Base-by-base conservation (phyloP, 2,888 invertebrate species). In the Yponomeuta evonymella region DNA sequence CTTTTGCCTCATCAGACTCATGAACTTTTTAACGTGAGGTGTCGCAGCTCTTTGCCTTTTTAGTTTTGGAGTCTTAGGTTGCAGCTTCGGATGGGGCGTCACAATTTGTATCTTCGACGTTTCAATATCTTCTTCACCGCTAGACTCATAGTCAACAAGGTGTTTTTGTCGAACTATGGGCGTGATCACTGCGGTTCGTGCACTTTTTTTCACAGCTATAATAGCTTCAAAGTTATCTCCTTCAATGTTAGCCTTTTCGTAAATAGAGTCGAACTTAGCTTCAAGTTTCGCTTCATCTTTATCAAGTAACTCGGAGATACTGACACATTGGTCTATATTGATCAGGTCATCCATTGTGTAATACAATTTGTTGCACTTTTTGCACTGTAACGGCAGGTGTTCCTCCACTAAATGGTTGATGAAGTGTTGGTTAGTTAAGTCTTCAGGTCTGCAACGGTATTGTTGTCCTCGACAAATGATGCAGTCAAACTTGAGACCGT, bases 111-210 rank as follows among this genome's bases (percentile, higher is more conserved):
- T 43, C 70, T 73, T 80, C 78, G 1, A 75, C 71, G 72, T 75
- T 8, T 79, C 77, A 64, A 36, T 12, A n/a, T 70, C 62, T 2
- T 23, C 23, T 58, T 85, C 83, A 30, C 84, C 90, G 76, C 88
- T 91, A 0, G 81, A 85, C 70, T 58, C 62, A 33, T 91, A 92
- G 80, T 91, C 91, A 1, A 92, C 91, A 64, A 91, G 72, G 78
- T 84, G 73, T 68, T 85, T 85, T 48, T 82, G 86, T 72, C 88
- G 82, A 0, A 90, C 76, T 8, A 88, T 77, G 1, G 92, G 92
- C 64, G 91, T 91, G 71, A 92, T 88, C 0, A 91, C 77, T 62
- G 91, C 91, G 2, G 90, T 91, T 77, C 83, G 90, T 71, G 79
- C 85, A 8, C 73, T 76, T 74, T 85, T 89, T 73, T 85, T 84